Evolutionary conservation across 2,113 vertebrate genomes (phyloP).

Genomic region (Tupaia tana): DNA sequence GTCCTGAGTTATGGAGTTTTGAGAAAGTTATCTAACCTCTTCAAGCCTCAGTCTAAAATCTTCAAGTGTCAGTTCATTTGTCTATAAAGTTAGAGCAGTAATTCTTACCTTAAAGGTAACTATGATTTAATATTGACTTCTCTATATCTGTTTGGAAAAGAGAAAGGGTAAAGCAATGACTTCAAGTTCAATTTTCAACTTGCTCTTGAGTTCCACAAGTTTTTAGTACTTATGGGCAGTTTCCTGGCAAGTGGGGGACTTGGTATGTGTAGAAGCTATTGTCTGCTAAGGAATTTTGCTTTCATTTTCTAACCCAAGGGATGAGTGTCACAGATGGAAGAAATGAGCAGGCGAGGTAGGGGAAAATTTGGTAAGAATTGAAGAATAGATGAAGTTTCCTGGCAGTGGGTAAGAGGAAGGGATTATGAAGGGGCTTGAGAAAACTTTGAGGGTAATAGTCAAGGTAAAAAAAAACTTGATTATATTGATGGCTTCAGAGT

Average conservation of each 20-base stretch:
- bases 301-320: not conserved
- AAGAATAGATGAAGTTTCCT: not conserved
- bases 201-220: not conserved
- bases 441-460: not conserved
- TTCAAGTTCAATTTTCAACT: not conserved
- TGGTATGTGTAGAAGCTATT: not conserved
- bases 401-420: no score
- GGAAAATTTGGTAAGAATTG: not conserved
- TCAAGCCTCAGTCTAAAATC: not conserved
- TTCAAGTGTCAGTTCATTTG: not conserved
- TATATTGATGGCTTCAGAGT: not conserved
- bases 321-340: not conserved
- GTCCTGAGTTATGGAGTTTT: not conserved
- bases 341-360: not conserved
- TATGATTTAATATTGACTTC: not conserved
- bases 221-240: not conserved
- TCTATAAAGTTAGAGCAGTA: not conserved
- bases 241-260: not conserved
- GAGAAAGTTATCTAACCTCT: not conserved
- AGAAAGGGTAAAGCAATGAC: not conserved
- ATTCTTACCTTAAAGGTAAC: not conserved
- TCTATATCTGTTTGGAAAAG: not conserved
- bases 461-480: not conserved
- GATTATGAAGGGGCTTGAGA: not conserved
- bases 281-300: not conserved